Base-by-base conservation (phyloP, 2,888 invertebrate genomes). In the Epicampocera succincta region DNA sequence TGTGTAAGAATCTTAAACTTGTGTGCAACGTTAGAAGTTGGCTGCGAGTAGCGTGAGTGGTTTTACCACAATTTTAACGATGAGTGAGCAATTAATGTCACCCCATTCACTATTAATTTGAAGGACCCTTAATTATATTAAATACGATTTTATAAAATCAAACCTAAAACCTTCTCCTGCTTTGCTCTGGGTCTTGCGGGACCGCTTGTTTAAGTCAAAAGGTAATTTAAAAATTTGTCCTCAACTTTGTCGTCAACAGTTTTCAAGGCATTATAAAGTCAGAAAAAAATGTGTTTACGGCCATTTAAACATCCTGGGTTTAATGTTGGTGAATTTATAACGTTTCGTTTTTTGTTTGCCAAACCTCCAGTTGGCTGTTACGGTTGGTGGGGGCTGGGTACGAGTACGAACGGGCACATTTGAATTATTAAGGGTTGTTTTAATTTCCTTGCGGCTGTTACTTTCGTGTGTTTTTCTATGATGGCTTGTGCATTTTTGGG, bases 21-120 rank as follows among this genome's bases (percentile, higher is more conserved):
- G 25, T 5, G 5, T 25, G 25, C 25, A 25, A 25, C 25, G 8
- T 52, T 21, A 60, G 19, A 58, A 2, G 19, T 54, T 42, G 52
- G 21, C 38, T 38, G 21, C 15, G 1, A 19, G 5, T 19, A 61
- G 25, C 65, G 86, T 87, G 54, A 75, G 81, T 77, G 54, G 75
- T 83, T 86, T 84, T 85, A 81, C 80, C 76, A 72, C 72, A 72
- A 58, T 69, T 85, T 85, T 87, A 85, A 87, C 74, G 84, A 85
- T 84, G 84, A 85, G 84, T 86, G 87, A 87, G 87, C 90, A 90
- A 91, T 91, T 91, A 91, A 91, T 90, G 90, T 90, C 90, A 90
- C 90, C 90, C 90, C 88, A 90, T 90, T n/a, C n/a, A n/a, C n/a
- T 90, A 89, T 89, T 89, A 90, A 90, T 90, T n/a, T 89, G 61